Conservation (phyloP, 1,140 invertebrate genomes). For the Nasonia giraulti region DNA sequence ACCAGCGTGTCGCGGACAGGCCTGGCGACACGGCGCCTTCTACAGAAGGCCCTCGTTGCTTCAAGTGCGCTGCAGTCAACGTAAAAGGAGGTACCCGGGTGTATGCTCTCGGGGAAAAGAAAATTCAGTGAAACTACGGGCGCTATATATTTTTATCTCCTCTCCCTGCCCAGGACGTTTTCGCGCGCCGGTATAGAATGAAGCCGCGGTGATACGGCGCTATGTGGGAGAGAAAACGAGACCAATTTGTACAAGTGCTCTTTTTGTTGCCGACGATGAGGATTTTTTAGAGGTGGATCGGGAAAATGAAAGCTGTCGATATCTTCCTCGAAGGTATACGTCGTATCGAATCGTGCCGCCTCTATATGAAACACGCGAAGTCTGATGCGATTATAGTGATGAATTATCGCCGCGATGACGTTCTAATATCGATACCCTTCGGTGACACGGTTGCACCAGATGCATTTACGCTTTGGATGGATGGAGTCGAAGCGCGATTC, state of each 20-base stretch:
- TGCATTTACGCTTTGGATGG: too few relatives aligned
- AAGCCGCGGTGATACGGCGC: background rate
- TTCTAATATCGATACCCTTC: too few relatives aligned
- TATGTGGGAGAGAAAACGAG: background rate
- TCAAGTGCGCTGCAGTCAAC: background rate
- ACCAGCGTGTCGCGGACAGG: background rate
- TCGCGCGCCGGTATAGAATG: background rate
- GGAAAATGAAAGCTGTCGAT: background rate
- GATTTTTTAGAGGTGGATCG: background rate
- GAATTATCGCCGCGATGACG: too few relatives aligned
- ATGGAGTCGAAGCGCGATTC: too few relatives aligned
- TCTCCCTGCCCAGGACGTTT: background rate
- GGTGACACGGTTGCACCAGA: too few relatives aligned
- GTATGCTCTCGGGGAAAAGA: conserved; percentile 3
- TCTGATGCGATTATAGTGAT: too few relatives aligned
- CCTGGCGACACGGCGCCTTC: conserved; percentile 5
- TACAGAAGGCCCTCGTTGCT: background rate
- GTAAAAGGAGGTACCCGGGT: conserved; percentile 26
- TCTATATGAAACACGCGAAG: too few relatives aligned
- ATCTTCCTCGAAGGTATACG: background rate
- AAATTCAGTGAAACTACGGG: conserved; percentile 31
- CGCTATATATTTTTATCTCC: background rate
- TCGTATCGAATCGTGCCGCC: too few relatives aligned
- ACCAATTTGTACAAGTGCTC: conserved; percentile 18
- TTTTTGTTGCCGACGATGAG: background rate